A percentile compares a stretch with the other conserved stretches of the same genome.
Evolutionary conservation across 1,140 invertebrate species (phyloP).

Genomic region (Lethrus apterus): DNA sequence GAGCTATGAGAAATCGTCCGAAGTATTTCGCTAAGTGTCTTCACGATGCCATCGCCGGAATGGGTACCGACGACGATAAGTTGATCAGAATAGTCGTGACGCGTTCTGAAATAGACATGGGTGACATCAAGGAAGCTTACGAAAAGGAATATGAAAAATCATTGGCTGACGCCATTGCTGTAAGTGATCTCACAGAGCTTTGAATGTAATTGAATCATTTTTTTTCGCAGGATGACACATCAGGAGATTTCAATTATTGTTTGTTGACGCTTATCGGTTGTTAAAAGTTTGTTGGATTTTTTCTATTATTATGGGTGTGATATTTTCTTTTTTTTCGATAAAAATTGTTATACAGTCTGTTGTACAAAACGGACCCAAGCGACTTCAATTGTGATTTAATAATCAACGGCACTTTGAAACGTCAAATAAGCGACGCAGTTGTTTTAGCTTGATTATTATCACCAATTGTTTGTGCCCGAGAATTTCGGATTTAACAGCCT

Average conservation of each 20-base stretch:
- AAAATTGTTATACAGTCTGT: too few relatives aligned
- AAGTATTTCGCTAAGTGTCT: slow-evolving; percentile 42
- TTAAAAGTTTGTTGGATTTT: too few relatives aligned
- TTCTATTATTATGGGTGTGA: too few relatives aligned
- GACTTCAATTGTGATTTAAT: too few relatives aligned
- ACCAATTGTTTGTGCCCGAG: too few relatives aligned
- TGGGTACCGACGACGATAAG: slow-evolving; percentile 78
- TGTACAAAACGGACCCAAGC: too few relatives aligned
- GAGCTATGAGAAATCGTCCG: slow-evolving; percentile 25
- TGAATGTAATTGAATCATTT: not conserved
- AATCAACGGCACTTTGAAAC: too few relatives aligned
- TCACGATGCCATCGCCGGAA: slow-evolving; percentile 79
- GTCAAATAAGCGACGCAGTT: too few relatives aligned
- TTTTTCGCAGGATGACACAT: slow-evolving; percentile 69
- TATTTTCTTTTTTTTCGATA: too few relatives aligned
- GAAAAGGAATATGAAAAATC: slow-evolving; percentile 70
- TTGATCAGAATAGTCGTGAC: slow-evolving; percentile 81
- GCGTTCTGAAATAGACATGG: slow-evolving; percentile 81
- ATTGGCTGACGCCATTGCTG: slow-evolving; percentile 71
- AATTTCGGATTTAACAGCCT: too few relatives aligned
- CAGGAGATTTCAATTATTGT: slow-evolving; percentile 79
- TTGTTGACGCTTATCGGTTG: slow-evolving; percentile 65
- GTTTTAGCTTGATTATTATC: too few relatives aligned
- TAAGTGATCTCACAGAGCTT: slow-evolving; percentile 40
- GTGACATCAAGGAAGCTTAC: slow-evolving; percentile 76